phyloP scores from a whole-genome alignment of 1,140 invertebrate genomes.

The Bombus affinis region DNA sequence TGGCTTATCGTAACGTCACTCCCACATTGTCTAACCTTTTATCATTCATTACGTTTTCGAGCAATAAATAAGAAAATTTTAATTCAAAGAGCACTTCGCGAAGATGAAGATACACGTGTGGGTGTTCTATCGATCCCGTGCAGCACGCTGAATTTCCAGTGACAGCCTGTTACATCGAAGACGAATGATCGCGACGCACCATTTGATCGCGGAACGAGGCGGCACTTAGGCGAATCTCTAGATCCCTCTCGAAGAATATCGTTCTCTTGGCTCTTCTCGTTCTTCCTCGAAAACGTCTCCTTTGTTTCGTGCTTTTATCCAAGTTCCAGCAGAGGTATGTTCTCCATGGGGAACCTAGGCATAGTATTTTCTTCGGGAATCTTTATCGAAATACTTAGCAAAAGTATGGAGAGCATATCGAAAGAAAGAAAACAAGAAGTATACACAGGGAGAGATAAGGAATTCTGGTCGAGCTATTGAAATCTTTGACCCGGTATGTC shows the following conservation, averaged over 20 bases:
- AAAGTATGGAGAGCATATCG: constrained; percentile 60
- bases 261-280: no score
- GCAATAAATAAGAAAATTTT: neutral
- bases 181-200: constrained; percentile 1
- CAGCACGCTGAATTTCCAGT: neutral
- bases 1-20: no score
- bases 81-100: no score
- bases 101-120: neutral
- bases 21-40: no score
- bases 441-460: constrained; percentile 71
- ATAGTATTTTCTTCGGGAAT: neutral
- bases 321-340: neutral
- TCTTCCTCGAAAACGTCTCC: neutral
- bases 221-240: neutral
- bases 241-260: neutral
- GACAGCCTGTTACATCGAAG: neutral
- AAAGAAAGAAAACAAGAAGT: constrained; percentile 65
- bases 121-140: neutral
- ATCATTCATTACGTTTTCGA: neutral
- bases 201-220: neutral
- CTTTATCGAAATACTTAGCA: constrained; percentile 43
- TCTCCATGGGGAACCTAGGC: neutral
- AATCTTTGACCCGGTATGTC: constrained; percentile 77
- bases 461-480: constrained; percentile 75
- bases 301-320: neutral